Conservation (phyloP, 2,113 vertebrate genomes). For the Micromys minutus region DNA sequence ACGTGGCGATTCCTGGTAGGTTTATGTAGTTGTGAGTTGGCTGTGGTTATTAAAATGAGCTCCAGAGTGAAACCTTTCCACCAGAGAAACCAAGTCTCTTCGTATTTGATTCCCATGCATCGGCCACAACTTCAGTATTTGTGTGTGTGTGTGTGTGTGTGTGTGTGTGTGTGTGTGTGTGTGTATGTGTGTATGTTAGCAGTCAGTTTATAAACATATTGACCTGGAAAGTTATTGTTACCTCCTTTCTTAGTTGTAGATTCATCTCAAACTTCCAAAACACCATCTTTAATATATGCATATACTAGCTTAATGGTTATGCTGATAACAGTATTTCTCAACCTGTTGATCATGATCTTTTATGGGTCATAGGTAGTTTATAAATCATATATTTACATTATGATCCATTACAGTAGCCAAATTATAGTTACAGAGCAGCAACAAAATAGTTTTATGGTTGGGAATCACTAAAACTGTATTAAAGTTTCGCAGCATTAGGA, state of each 20-base stretch:
- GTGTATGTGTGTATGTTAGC: not conserved
- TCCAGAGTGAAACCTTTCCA: not conserved
- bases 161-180: not conserved
- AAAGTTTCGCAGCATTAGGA: not conserved
- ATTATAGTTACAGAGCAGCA: not conserved
- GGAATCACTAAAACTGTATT: not conserved
- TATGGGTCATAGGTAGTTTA: not conserved
- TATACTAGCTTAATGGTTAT: not conserved
- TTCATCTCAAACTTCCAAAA: not conserved
- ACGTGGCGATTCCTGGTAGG: not conserved
- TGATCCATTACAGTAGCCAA: not conserved
- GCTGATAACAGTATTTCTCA: not conserved
- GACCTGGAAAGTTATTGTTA: not conserved
- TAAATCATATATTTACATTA: not conserved
- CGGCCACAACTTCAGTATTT: not conserved
- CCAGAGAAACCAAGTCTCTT: not conserved
- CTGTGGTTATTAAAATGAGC: not conserved
- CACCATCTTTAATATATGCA: not conserved
- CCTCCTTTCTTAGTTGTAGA: not conserved
- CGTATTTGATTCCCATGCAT: not conserved
- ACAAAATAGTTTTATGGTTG: not conserved
- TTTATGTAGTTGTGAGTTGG: not conserved
- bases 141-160: not conserved
- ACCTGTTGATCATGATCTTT: no score
- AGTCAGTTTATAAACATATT: not conserved